A percentile compares a stretch with the other conserved stretches of the same genome.
Evolutionary conservation across 1,140 invertebrate genomes (phyloP).

Genomic region (Triops longicaudatus): DNA sequence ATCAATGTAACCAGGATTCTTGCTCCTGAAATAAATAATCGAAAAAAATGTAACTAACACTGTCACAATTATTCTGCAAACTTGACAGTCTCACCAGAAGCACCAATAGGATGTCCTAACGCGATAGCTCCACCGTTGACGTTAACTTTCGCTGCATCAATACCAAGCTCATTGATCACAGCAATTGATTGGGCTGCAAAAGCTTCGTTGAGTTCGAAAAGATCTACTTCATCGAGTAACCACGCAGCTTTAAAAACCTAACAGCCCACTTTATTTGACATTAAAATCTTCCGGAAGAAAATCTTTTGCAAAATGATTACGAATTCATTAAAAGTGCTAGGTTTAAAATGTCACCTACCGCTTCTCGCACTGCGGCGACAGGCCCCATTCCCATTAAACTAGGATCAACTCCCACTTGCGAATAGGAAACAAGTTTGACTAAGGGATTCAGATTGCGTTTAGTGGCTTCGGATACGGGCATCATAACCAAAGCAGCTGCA

Average conservation of each 20-base stretch:
- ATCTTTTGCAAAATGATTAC: conserved; percentile 28
- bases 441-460: conserved; percentile 46
- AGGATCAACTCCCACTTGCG: conserved; percentile 60
- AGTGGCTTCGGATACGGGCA: conserved; percentile 48
- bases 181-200: conserved; percentile 68
- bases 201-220: conserved; percentile 82
- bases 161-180: conserved; percentile 52
- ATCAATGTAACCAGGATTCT: conserved; percentile 65
- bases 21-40: conserved; percentile 46
- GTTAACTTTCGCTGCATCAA: conserved; percentile 67
- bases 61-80: no score
- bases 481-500: conserved; percentile 67
- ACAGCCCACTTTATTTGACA: no score
- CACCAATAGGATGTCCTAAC: conserved; percentile 82
- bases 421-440: conserved; percentile 56
- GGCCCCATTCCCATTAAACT: conserved; percentile 67
- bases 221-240: conserved; percentile 71
- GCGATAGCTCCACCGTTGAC: conserved; percentile 78
- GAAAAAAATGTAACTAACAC: conserved; percentile 1
- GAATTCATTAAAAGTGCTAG: neutral
- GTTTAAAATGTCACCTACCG: conserved; percentile 45
- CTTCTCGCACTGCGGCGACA: conserved; percentile 53
- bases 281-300: no score
- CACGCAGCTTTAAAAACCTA: conserved; percentile 69
- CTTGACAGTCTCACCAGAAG: conserved; percentile 51